Conservation (phyloP, 2,888 invertebrate genomes). For the Oxytorus armatus region DNA sequence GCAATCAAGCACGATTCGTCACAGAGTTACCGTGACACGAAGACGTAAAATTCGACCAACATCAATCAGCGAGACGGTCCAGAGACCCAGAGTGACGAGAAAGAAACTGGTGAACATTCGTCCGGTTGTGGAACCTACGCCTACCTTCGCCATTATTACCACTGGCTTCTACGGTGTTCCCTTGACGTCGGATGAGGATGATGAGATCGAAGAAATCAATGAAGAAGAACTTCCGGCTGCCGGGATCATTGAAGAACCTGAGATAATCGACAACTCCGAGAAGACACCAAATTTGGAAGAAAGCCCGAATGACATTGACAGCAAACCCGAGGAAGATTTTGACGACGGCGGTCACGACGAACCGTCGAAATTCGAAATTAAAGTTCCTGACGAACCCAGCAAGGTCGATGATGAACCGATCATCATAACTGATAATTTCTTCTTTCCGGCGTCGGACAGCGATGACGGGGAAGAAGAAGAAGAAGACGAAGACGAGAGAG, state of each 20-base stretch:
- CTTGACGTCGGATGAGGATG: slow-evolving; percentile 73
- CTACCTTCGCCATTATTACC: slow-evolving; percentile 81
- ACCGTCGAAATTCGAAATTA: slow-evolving; percentile 54
- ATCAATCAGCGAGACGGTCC: slow-evolving; percentile 57
- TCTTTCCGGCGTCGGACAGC: slow-evolving; percentile 75
- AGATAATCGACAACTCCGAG: slow-evolving; percentile 44
- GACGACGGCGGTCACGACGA: slow-evolving; percentile 39
- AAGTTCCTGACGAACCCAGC: slow-evolving; percentile 54
- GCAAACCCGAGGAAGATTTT: slow-evolving; percentile 69
- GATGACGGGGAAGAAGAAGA: slow-evolving; percentile 64
- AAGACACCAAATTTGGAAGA: slow-evolving; percentile 76
- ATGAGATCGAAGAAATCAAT: slow-evolving; percentile 52
- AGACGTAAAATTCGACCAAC: slow-evolving; percentile 79
- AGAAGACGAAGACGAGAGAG: slow-evolving; percentile 43
- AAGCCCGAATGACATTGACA: slow-evolving; percentile 75
- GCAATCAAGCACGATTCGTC: slow-evolving; percentile 66
- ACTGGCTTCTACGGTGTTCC: slow-evolving; percentile 81
- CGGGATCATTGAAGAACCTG: slow-evolving; percentile 55
- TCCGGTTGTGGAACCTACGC: slow-evolving; percentile 77
- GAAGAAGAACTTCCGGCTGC: slow-evolving; percentile 57
- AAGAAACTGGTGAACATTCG: slow-evolving; percentile 80
- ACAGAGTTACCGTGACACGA: slow-evolving; percentile 82
- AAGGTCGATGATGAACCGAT: slow-evolving; percentile 73
- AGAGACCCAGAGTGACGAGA: slow-evolving; percentile 76
- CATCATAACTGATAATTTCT: slow-evolving; percentile 83